These are phyloP conservation scores for Epinotia demarniana DNA, from an alignment of 2,888 invertebrate species.

Conservation along the genomic window DNA sequence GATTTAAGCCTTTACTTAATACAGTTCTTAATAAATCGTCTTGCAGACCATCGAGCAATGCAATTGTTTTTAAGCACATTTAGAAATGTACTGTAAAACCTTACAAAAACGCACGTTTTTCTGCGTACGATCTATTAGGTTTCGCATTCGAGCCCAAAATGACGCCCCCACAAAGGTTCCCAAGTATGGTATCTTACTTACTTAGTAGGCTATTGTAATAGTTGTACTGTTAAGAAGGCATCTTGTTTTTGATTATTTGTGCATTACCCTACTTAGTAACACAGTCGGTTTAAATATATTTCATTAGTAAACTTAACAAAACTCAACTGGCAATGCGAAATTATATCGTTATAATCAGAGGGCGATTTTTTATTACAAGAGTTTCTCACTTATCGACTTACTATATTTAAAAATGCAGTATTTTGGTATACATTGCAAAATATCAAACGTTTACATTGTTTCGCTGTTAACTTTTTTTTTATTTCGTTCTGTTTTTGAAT, in stretches of 20 bases:
- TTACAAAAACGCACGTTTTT: not conserved
- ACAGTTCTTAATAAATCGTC: not conserved
- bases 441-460: slow-evolving; percentile 68
- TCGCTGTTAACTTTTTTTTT: slow-evolving; percentile 63
- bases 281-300: slow-evolving; percentile 74
- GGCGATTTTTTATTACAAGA: slow-evolving; percentile 58
- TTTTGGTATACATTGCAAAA: slow-evolving; percentile 84
- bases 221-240: slow-evolving; percentile 84
- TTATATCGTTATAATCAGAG: slow-evolving; percentile 58
- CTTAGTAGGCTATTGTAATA: slow-evolving; percentile 81
- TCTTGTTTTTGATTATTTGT: slow-evolving; percentile 78
- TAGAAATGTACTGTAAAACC: not conserved
- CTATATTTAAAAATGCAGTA: slow-evolving; percentile 81
- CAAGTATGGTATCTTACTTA: slow-evolving; percentile 66
- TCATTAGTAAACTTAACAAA: slow-evolving; percentile 67
- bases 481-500: slow-evolving; percentile 53
- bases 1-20: slow-evolving; percentile 10
- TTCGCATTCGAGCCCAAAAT: slow-evolving; percentile 5
- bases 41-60: not conserved
- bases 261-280: slow-evolving; percentile 79
- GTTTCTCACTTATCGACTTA: slow-evolving; percentile 79
- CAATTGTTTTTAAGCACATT: not conserved
- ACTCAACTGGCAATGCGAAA: slow-evolving; percentile 73
- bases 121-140: not conserved
- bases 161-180: slow-evolving; percentile 57